Evolutionary conservation across 2,888 invertebrate genomes (phyloP), one percentile per base, ranked within the genome.

Genomic region (Heliconius aoede): DNA sequence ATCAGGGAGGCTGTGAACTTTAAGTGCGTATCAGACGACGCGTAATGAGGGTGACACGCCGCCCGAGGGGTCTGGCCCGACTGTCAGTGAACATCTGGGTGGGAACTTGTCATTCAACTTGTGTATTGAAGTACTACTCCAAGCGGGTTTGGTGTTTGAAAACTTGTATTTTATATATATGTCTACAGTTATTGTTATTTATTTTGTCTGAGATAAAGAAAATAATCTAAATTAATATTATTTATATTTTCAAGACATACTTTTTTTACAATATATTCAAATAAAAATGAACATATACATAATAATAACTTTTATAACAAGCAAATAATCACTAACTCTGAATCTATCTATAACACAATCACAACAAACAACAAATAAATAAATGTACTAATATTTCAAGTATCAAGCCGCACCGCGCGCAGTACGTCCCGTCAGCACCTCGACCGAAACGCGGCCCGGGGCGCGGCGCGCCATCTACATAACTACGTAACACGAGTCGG

Each of bases 361-460:
- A n/a, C n/a, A 7, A 58, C 7, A 46, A 18, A 18, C 5, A 46
- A 46, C 7, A 46, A 46, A 46, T 18, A 30, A 8, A 74, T 15
- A 40, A 1, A 3, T 26, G 24, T 28, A 32, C 55, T 55, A 36
- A 58, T 73, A 58, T 62, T 72, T 36, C 62, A 79, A 89, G 86
- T 88, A 89, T 88, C 90, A 90, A 89, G 61, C 73, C 55, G 3
- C 18, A 51, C 85, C 21, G 72, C 80, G 81, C 84, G 82, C 74
- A 32, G 82, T 88, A 84, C 26, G 86, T 82, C 84, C 86, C 86
- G 87, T 87, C 87, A 86, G 84, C 86, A 85, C 86, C 85, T 86
- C 87, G 85, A 86, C 84, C 82, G 82, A 83, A 81, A 83, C 86
- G 88, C 86, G 89, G 88, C 88, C 87, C 87, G 82, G 82, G 83